Conservation (phyloP, 2,113 vertebrate species). For the Lepisosteus oculatus region DNA sequence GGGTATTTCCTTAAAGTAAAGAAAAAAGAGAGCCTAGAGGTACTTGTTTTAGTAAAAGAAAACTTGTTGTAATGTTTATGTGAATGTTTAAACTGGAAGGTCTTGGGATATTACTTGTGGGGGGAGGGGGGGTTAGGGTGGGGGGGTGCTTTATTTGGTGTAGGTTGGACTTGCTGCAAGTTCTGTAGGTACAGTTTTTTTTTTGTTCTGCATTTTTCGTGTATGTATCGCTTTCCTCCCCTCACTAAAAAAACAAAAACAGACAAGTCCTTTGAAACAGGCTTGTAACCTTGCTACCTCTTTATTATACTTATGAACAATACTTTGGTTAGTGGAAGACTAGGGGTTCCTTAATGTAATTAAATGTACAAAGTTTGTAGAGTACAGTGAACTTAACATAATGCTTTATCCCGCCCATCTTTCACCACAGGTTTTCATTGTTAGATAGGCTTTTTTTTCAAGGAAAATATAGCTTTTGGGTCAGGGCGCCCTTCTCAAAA, state of each 20-base stretch:
- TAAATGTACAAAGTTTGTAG: slow-evolving; percentile 85
- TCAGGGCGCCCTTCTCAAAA: slow-evolving; percentile 50
- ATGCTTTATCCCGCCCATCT: slow-evolving; percentile 79
- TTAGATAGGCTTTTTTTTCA: slow-evolving; percentile 48
- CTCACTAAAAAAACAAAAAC: slow-evolving; percentile 57
- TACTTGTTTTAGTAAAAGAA: slow-evolving; percentile 84
- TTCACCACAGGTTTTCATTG: slow-evolving; percentile 74
- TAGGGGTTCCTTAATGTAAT: slow-evolving; percentile 74
- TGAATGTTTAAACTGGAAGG: slow-evolving; percentile 89
- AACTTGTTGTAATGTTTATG: slow-evolving; percentile 74
- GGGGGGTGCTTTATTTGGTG: slow-evolving; percentile 50
- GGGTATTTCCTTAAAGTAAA: slow-evolving; percentile 48
- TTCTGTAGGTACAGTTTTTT: slow-evolving; percentile 73
- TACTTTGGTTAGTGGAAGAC: slow-evolving; percentile 76
- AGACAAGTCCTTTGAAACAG: slow-evolving; percentile 67
- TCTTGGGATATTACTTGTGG: slow-evolving; percentile 64
- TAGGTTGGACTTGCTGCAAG: slow-evolving; percentile 66
- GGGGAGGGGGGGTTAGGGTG: slow-evolving; percentile 45
- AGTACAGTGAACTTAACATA: slow-evolving; percentile 78
- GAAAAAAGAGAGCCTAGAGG: slow-evolving; percentile 68
- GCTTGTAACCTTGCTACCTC: slow-evolving; percentile 88
- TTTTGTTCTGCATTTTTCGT: slow-evolving; percentile 54
- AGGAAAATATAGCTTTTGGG: slow-evolving; percentile 52
- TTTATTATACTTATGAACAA: slow-evolving; percentile 81
- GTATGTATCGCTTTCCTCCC: slow-evolving; percentile 79